Base-by-base conservation (phyloP, 2,797 vertebrate genomes). In the Todus mexicanus region DNA sequence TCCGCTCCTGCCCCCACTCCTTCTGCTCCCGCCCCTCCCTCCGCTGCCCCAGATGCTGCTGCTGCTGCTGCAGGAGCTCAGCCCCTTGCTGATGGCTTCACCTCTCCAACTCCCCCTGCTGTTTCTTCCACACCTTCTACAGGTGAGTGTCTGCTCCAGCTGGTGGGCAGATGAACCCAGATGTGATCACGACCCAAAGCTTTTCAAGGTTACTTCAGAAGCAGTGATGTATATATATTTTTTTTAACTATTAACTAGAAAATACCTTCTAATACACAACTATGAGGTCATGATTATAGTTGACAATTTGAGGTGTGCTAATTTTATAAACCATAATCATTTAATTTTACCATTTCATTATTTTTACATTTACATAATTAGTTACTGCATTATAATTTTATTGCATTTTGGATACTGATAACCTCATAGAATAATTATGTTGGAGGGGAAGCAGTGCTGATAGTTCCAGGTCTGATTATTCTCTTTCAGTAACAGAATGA, bases 41-140 rank as follows among this genome's bases (percentile, higher is more conserved):
- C 97, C 2, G 80, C 98, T 96, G 94, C 96, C 93, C 96, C 98
- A 95, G 97, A 98, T 60, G 97, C 97, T 97, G 96, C 97, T 93
- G 96, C 97, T 22, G 96, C 97, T 86, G 95, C 97, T 69, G 96
- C 98, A 98, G 99, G 98, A 96, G 98, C 98, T 97, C 98, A 98
- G 97, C 96, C 98, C 97, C 98, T 98, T 94, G 98, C 99, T 95
- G 98, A 98, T 97, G 98, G 98, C 90, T 99, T 99, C 98, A 98
- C 98, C 98, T 98, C 99, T 98, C 98, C 98, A 98, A 97, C 98
- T 98, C 99, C 98, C 89, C 96, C 98, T 96, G 98, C 98, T 97
- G 98, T 98, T 87, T 97, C 98, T 97, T 98, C 98, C 65, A 96
- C 98, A 97, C 97, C 98, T 95, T 95, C 98, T 90, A 29, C 98